Conservation (phyloP, 35 echinoderm and acorn worm species). For the Heliocidaris tuberculata region DNA sequence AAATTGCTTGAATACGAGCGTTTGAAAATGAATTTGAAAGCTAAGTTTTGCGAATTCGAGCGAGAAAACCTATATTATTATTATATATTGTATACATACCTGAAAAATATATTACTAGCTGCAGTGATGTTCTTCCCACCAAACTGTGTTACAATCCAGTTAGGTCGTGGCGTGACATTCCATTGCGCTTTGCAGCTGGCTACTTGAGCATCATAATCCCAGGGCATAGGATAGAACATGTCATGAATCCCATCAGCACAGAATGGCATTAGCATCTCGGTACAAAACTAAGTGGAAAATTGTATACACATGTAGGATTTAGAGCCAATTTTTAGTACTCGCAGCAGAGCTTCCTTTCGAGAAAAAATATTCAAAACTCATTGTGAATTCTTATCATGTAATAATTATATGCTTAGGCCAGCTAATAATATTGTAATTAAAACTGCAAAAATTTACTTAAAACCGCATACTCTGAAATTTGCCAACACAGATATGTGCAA, state of each 20-base stretch:
- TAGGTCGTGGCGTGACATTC: conserved; percentile 73
- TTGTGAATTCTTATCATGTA: too few relatives aligned
- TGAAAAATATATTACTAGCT: conserved; percentile 95
- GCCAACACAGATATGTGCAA: too few relatives aligned
- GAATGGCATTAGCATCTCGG: conserved; percentile 93
- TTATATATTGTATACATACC: conserved; percentile 29
- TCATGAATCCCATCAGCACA: conserved; percentile 83
- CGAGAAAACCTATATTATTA: too few relatives aligned
- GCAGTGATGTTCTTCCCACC: conserved; percentile 79
- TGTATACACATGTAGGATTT: neutral
- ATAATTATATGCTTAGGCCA: too few relatives aligned
- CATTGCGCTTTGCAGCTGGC: conserved; percentile 62
- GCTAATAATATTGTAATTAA: too few relatives aligned
- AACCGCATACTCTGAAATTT: too few relatives aligned
- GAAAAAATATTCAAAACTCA: too few relatives aligned
- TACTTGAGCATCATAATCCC: conserved; percentile 67
- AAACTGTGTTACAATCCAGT: conserved; percentile 78
- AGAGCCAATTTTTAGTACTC: neutral
- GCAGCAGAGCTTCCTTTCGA: too few relatives aligned
- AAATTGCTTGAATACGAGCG: too few relatives aligned
- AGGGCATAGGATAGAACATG: conserved; percentile 87
- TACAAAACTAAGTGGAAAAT: conserved; percentile 59
- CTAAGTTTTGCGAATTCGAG: too few relatives aligned
- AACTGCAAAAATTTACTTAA: too few relatives aligned
- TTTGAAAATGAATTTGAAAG: too few relatives aligned